phyloP scores from a whole-genome alignment of 2,113 vertebrate genomes.

The Tinamus guttatus region DNA sequence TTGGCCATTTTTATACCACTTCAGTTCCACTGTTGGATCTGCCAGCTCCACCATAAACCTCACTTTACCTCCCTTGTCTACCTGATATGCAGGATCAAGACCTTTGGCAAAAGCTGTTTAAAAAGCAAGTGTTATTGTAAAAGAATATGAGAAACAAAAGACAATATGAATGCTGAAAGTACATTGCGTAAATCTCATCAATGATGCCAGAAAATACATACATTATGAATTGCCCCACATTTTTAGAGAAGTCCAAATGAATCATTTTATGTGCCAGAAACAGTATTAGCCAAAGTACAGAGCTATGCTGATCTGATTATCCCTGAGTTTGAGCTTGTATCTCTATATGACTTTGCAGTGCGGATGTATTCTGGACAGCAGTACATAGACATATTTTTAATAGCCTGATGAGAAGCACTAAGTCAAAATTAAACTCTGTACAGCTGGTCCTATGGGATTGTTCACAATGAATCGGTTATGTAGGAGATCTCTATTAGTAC shows the following conservation, averaged over 20 bases:
- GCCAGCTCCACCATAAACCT: conserved; percentile 93
- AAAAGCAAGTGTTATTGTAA: not conserved
- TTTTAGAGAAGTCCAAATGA: not conserved
- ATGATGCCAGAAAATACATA: not conserved
- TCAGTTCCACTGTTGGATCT: conserved; percentile 96
- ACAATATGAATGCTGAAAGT: not conserved
- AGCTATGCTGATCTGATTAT: not conserved
- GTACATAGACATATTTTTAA: not conserved
- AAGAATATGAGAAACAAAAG: not conserved
- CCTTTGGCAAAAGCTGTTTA: conserved; percentile 94
- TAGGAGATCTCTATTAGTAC: not conserved
- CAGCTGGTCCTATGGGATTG: not conserved
- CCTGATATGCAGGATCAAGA: conserved; percentile 94
- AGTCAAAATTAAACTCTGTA: not conserved
- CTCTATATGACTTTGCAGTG: not conserved
- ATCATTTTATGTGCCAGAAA: not conserved
- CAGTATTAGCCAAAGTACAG: not conserved
- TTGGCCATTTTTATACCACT: conserved; percentile 99
- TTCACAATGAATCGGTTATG: not conserved
- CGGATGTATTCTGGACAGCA: not conserved
- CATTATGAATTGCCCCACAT: not conserved
- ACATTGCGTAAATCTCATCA: not conserved
- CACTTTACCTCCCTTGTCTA: conserved; percentile 94
- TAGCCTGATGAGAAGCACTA: not conserved
- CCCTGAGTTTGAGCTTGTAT: not conserved